Base-by-base conservation (phyloP, 1,140 invertebrate genomes). In the Melitaea cinxia region DNA sequence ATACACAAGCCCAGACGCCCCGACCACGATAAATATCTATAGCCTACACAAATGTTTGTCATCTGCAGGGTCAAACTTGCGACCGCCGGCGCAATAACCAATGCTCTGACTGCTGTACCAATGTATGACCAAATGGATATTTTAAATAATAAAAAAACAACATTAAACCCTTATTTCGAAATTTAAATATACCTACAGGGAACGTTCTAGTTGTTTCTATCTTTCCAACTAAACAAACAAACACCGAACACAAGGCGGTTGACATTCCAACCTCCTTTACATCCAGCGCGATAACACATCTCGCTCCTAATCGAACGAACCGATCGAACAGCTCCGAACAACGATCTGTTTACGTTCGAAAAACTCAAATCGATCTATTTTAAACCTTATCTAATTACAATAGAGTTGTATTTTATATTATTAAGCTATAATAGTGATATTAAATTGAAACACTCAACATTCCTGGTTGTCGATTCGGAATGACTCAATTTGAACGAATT, bases 401-500 rank as follows among this genome's bases (percentile, higher is more conserved):
- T 67, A 78, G 39, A 42, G 52, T 10, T 14, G 24, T 58, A 30
- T n/a, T 65, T 26, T 21, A 21, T 3, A 42, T 33, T 47, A 10
- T 2, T 30, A 14, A 33, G 21, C 23, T 23, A 26, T 21, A 33
- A 33, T 10, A 23, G 30, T 21, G 53, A 2, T 53, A 14, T 58
- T 19, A 54, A 59, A 24, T 59, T 42, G 60, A 73, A 65, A 72
- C 72, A 71, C 63, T 72, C 77, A 72, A 71, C 78, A 82, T 82
- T 77, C 80, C 74, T 67, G 69, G 68, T 74, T 78, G 72, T 78
- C 76, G 76, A 82, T 75, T 73, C 73, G 65, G 67, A 76, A 83
- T 75, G 80, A 77, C 80, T 83, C 78, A 80, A 83, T 83, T 78
- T 78, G 71, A 79, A 76, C 65, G 72, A 68, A 78, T 82, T 76